Percentiles rank a stretch among this genome's conserved stretches.
These are phyloP conservation scores for Vimba vimba DNA, from an alignment of 2,113 vertebrate genomes.

Conservation along the genomic window DNA sequence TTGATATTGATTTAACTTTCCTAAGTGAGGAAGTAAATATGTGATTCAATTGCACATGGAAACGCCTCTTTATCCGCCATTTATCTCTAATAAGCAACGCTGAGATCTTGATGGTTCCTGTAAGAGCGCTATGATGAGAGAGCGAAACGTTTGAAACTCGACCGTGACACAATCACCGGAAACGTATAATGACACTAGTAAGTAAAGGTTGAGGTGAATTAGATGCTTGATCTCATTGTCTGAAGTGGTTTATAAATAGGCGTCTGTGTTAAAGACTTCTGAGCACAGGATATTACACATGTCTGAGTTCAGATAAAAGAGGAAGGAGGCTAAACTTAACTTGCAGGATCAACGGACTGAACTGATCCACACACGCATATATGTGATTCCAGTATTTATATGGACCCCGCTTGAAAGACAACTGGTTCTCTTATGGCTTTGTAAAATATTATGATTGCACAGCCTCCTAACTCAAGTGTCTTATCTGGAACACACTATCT, in stretches of 20 bases:
- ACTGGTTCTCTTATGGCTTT: no score
- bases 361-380: neutral
- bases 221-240: constrained; percentile 27
- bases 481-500: no score
- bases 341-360: constrained; percentile 51
- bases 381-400: no score
- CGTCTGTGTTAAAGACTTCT: constrained; percentile 28
- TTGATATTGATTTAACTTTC: constrained; percentile 6
- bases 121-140: neutral
- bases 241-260: constrained; percentile 44
- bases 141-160: neutral
- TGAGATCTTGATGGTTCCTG: constrained; percentile 15
- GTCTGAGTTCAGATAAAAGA: constrained; percentile 39
- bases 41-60: neutral
- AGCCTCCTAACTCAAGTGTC: no score
- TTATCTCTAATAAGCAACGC: neutral
- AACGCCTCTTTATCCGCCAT: neutral
- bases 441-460: no score
- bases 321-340: constrained; percentile 62
- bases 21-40: neutral
- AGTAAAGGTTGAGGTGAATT: constrained; percentile 36
- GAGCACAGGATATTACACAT: constrained; percentile 63
- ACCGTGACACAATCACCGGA: constrained; percentile 22
- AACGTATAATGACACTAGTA: neutral
- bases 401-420: no score